Conservation (phyloP, 1,140 invertebrate genomes). For the Heterodera carotae region DNA sequence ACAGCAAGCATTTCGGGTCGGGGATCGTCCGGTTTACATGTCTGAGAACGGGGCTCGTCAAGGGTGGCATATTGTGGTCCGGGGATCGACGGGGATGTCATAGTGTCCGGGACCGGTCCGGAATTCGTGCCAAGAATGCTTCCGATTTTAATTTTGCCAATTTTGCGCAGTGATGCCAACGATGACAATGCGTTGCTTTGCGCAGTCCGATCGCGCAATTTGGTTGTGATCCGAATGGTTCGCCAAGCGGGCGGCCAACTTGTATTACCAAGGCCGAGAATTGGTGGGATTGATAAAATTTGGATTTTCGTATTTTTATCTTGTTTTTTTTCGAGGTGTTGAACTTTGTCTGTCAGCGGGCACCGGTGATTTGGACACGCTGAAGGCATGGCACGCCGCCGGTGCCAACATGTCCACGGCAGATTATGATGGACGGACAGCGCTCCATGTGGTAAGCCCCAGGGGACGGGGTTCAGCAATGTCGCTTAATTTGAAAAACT, state of each 20-base stretch:
- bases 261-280: slow-evolving; percentile 36
- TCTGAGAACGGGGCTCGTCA: too few species aligned
- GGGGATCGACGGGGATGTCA: too few species aligned
- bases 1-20: too few species aligned
- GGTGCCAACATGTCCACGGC: slow-evolving; percentile 55
- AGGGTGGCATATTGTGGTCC: too few species aligned
- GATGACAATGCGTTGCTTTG: slow-evolving; percentile 59
- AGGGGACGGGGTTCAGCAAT: too few species aligned
- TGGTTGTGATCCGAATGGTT: slow-evolving; percentile 52
- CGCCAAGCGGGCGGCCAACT: slow-evolving; percentile 57
- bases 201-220: slow-evolving; percentile 56
- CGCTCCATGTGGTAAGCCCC: slow-evolving; percentile 63
- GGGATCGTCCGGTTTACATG: too few species aligned
- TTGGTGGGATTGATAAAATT: slow-evolving; percentile 42
- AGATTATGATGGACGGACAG: slow-evolving; percentile 63
- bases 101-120: too few species aligned
- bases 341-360: slow-evolving; percentile 60
- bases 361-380: slow-evolving; percentile 49
- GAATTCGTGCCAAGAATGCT: slow-evolving; percentile 1
- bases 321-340: slow-evolving; percentile 48
- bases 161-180: slow-evolving; percentile 52
- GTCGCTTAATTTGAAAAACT: too few species aligned
- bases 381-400: slow-evolving; percentile 60
- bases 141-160: neutral
- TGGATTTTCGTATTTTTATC: neutral